These are phyloP conservation scores for Bombus difficillimus DNA, from an alignment of 1,140 invertebrate genomes.

Conservation along the genomic window DNA sequence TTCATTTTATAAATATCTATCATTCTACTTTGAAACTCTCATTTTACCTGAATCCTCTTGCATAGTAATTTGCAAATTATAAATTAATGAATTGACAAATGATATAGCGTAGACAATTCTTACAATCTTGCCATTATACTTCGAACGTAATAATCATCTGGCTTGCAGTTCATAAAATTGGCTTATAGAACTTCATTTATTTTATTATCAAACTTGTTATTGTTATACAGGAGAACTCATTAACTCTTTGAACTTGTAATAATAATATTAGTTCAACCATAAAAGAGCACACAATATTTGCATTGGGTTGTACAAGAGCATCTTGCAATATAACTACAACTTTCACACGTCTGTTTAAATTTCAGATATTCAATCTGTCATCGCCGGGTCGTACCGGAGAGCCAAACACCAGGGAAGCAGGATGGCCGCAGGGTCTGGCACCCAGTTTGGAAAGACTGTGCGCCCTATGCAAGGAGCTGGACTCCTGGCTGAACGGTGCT, in stretches of 20 bases:
- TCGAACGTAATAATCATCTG: too few species aligned
- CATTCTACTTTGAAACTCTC: too few species aligned
- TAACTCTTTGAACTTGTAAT: background rate
- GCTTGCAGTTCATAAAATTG: too few species aligned
- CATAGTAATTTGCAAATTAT: too few species aligned
- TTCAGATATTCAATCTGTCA: slow-evolving; percentile 93
- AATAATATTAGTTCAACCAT: background rate
- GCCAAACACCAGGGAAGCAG: slow-evolving; percentile 89
- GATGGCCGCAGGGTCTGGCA: slow-evolving; percentile 93
- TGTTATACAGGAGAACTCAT: background rate
- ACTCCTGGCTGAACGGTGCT: slow-evolving; percentile 93
- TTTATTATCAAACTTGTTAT: background rate
- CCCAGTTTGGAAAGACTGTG: slow-evolving; percentile 95
- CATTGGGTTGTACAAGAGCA: too few species aligned
- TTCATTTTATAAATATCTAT: too few species aligned
- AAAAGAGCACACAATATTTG: background rate
- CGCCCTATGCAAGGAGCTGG: slow-evolving; percentile 95
- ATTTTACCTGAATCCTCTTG: too few species aligned
- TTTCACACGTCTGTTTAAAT: background rate
- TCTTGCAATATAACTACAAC: background rate
- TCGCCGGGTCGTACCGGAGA: slow-evolving; percentile 84
- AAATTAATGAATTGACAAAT: too few species aligned
- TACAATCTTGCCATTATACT: too few species aligned
- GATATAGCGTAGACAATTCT: too few species aligned
- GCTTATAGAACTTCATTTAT: too few species aligned